Evolutionary conservation across 2,113 vertebrate species (phyloP).

Genomic region (Cryptoleucopteryx plumbea): DNA sequence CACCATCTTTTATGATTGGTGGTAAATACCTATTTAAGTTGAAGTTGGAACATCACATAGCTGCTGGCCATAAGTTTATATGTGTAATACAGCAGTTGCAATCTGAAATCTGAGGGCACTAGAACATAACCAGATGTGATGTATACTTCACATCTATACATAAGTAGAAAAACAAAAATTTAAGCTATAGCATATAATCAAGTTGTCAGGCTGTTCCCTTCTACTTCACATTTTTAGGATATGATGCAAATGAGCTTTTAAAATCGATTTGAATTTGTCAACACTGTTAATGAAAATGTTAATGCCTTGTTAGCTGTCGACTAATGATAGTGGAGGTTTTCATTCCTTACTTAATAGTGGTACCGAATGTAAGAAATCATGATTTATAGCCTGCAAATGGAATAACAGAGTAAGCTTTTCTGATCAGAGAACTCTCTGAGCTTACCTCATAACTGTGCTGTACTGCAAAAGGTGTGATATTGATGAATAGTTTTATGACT

Average conservation of each 20-base stretch:
- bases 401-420: constrained; percentile 17
- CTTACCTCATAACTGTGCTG: neutral
- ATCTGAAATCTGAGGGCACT: neutral
- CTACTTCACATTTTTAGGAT: neutral
- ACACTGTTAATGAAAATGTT: neutral
- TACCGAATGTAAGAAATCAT: neutral
- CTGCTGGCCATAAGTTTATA: neutral
- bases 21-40: neutral
- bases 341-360: neutral
- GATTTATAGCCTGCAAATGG: constrained; percentile 41
- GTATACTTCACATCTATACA: neutral
- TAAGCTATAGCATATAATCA: neutral
- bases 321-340: neutral
- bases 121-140: neutral
- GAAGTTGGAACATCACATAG: neutral
- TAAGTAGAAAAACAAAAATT: neutral
- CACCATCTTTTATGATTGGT: neutral
- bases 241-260: constrained; percentile 12
- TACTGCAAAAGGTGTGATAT: constrained; percentile 9
- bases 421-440: constrained; percentile 8
- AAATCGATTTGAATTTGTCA: neutral
- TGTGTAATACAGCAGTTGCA: neutral
- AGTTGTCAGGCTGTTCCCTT: neutral
- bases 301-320: constrained; percentile 48
- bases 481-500: constrained; percentile 67